phyloP scores from a whole-genome alignment of 2,797 vertebrate species.

The Clarias laeviceps region DNA sequence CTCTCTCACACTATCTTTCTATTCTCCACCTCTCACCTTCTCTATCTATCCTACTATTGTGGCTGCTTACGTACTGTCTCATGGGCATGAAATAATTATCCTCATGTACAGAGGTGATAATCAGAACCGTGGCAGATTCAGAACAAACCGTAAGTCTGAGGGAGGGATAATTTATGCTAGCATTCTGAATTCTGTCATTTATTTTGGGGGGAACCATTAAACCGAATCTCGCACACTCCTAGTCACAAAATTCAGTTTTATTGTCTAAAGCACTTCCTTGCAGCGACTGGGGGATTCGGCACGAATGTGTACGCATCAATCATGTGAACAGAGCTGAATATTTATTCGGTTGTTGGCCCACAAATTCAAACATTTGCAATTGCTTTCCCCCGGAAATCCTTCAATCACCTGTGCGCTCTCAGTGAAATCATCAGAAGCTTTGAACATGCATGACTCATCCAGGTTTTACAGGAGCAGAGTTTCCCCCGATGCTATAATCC shows the following conservation, averaged over 20 bases:
- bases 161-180: slow-evolving; percentile 25
- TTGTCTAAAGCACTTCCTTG: slow-evolving; percentile 18
- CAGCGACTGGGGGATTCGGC: not conserved
- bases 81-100: slow-evolving; percentile 23
- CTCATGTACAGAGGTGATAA: slow-evolving; percentile 26
- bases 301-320: slow-evolving; percentile 39
- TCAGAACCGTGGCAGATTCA: slow-evolving; percentile 12
- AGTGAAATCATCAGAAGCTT: slow-evolving; percentile 33
- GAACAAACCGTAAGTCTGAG: slow-evolving; percentile 6
- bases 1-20: slow-evolving; percentile 23
- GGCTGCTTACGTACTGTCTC: slow-evolving; percentile 23
- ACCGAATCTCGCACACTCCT: not conserved
- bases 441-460: slow-evolving; percentile 52
- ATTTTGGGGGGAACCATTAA: slow-evolving; percentile 26
- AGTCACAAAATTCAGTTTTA: slow-evolving; percentile 28
- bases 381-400: slow-evolving; percentile 44
- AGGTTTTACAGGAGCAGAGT: slow-evolving; percentile 40
- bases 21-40: slow-evolving; percentile 20
- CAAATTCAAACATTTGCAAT: slow-evolving; percentile 37
- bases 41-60: slow-evolving; percentile 29
- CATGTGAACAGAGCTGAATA: slow-evolving; percentile 47
- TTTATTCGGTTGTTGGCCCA: slow-evolving; percentile 46
- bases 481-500: slow-evolving; percentile 37
- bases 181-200: slow-evolving; percentile 33
- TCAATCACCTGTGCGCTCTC: slow-evolving; percentile 40